Base-by-base conservation (phyloP, 2,113 vertebrate genomes). In the Zingel zingel region DNA sequence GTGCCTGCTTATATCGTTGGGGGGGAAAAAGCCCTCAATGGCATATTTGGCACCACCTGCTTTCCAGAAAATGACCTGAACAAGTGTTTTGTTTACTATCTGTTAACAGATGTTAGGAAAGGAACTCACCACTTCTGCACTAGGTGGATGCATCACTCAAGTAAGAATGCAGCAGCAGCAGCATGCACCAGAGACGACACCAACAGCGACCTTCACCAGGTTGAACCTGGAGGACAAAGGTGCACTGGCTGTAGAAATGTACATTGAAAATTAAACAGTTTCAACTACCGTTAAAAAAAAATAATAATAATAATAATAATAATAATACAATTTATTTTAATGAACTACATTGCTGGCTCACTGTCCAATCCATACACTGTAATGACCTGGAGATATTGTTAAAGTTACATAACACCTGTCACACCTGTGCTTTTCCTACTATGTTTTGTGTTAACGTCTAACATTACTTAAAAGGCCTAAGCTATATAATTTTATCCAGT, bases 101-200 rank as follows among this genome's bases (percentile, higher is more conserved):
- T 88, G 14, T 74, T 67, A 57, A 68, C 82, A 88, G 86, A 77
- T 62, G 53, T 67, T 75, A 19, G 6, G 7, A 69, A 73, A 72
- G 30, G 13, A 79, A 56, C 39, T 86, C 56, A 74, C 30, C 61
- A 19, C 6, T 30, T 54, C 47, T 53, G 23, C 65, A 47, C 21
- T n/a, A 36, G 10, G 67, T 9, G 70, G 73, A 75, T 47, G 19
- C 58, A 59, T 65, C 50, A 39, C 66, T 54, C 4, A 3, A 19
- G 39, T 51, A 25, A 66, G 64, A 56, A 88, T 86, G 76, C 58
- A 56, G 8, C 11, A 7, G 30, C 30, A 33, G 33, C 39, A 39
- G 4, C 14, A 25, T 7, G 8, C 7, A 33, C 13, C 67, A 67
- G 66, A 45, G 69, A 69, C 23, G n/a, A 6, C 2, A 47, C 39